Evolutionary conservation across 1,140 invertebrate species (phyloP).

Genomic region (Diabrotica virgifera): DNA sequence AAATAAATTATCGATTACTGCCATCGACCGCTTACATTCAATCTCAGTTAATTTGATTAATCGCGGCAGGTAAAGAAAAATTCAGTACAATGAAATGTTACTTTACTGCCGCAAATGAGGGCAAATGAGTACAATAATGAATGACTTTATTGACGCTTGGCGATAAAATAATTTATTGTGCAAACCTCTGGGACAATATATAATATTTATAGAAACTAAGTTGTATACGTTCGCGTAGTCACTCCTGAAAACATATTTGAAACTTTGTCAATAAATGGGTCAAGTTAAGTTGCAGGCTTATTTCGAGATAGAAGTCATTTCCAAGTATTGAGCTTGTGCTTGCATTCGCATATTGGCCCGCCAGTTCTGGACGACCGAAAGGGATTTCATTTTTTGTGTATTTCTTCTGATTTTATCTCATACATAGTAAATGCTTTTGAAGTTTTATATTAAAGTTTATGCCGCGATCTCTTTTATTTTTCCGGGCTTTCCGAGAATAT

Average conservation of each 20-base stretch:
- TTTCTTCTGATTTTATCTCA: slow-evolving; percentile 1
- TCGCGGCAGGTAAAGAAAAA: too few species aligned
- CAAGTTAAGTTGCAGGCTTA: neutral
- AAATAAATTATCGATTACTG: too few species aligned
- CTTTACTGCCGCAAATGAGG: too few species aligned
- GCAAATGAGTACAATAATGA: too few species aligned
- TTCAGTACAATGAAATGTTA: too few species aligned
- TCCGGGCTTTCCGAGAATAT: neutral
- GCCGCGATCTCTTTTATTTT: neutral
- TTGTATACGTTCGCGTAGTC: neutral
- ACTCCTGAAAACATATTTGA: slow-evolving; percentile 1
- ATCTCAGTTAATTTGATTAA: too few species aligned
- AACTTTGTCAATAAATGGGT: slow-evolving; percentile 1
- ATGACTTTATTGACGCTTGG: too few species aligned
- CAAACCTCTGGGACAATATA: too few species aligned
- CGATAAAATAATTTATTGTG: too few species aligned
- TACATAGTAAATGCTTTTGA: slow-evolving; percentile 1
- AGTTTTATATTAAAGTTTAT: slow-evolving; percentile 1
- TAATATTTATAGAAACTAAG: too few species aligned
- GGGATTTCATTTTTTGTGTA: slow-evolving; percentile 1
- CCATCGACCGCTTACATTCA: too few species aligned
- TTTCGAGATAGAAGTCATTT: slow-evolving; percentile 2
- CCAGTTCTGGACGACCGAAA: neutral
- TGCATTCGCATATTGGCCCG: neutral
- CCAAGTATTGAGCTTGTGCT: neutral